A percentile compares a stretch with the other conserved stretches of the same genome.
phyloP scores from a whole-genome alignment of 2,888 invertebrate species.

The Flexamia atlantica region DNA sequence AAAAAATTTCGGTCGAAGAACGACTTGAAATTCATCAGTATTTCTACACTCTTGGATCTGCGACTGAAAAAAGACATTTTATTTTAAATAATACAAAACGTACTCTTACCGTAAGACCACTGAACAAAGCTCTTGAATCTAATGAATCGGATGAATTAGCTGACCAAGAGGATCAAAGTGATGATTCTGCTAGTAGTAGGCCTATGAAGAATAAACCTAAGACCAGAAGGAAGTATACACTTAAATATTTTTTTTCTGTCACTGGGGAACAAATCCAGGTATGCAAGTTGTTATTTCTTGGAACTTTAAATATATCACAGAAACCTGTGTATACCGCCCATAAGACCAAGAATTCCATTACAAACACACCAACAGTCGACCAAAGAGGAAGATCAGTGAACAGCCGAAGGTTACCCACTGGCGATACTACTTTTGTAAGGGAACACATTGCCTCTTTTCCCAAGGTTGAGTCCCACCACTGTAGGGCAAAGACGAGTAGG shows the following conservation, averaged over 20 bases:
- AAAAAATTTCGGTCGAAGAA: conserved; percentile 11
- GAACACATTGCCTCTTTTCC: conserved; percentile 49
- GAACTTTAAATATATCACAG: conserved; percentile 46
- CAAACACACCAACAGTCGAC: conserved; percentile 27
- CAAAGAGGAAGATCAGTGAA: conserved; percentile 4
- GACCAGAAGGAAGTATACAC: conserved; percentile 27
- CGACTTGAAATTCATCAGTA: neutral
- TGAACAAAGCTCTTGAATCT: neutral
- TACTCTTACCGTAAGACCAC: conserved; percentile 2
- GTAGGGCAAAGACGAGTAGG: conserved; percentile 33
- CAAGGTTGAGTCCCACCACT: conserved; percentile 34
- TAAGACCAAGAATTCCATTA: conserved; percentile 12
- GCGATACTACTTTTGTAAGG: neutral
- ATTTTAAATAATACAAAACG: neutral
- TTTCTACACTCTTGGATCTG: neutral
- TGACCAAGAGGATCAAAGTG: neutral
- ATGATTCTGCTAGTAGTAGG: neutral
- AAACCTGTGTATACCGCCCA: conserved; percentile 56
- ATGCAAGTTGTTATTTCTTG: conserved; percentile 35
- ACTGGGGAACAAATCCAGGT: conserved; percentile 46
- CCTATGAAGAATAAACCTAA: neutral
- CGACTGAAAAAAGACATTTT: conserved; percentile 35
- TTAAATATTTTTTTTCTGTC: conserved; percentile 47
- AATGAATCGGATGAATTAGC: neutral
- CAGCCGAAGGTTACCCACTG: neutral